Evolutionary conservation across 1,140 invertebrate species (phyloP), one percentile per base, ranked within the genome.

Genomic region (Drosophila repleta): DNA sequence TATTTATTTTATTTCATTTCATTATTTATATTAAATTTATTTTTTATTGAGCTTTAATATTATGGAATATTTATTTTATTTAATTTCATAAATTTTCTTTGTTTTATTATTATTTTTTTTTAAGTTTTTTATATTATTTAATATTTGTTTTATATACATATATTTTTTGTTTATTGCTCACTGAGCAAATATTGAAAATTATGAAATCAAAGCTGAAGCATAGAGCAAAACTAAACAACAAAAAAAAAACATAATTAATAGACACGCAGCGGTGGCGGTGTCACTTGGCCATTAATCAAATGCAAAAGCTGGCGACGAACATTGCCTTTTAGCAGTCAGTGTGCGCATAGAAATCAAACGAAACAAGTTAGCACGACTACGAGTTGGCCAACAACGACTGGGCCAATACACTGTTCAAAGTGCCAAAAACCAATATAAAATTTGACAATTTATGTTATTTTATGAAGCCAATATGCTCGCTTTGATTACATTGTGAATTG

Each of bases 241-340:
- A 18, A 15, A n/a, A 32, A 35, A 18, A 35, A 35, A 53, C 20
- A 53, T 20, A 79, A 74, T 61, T 53, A 67, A 77, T 70, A 53
- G 73, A 45, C 65, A 52, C 32, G 17, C 52, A 49, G 21, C 20
- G n/a, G 17, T n/a, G 15, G 26, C 26, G 39, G 20, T 43, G 7
- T 49, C 26, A 21, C 21, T 43, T 46, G 56, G 43, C 56, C 78
- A 81, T 80, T 76, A 81, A 80, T 80, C 78, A 80, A 81, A 72
- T 61, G 72, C 56, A 66, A 57, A 66, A 74, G 35, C 65, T 64
- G 20, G 56, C 53, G 65, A 37, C 48, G 55, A 15, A 11, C 37
- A 57, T 24, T 24, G 37, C 10, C 26, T 41, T 45, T 62, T 37
- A 15, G 49, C 29, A 62, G 17, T 17, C n/a, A 20, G 20, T 21